Conservation (phyloP, 2,113 vertebrate genomes). For the Carlito syrichta region DNA sequence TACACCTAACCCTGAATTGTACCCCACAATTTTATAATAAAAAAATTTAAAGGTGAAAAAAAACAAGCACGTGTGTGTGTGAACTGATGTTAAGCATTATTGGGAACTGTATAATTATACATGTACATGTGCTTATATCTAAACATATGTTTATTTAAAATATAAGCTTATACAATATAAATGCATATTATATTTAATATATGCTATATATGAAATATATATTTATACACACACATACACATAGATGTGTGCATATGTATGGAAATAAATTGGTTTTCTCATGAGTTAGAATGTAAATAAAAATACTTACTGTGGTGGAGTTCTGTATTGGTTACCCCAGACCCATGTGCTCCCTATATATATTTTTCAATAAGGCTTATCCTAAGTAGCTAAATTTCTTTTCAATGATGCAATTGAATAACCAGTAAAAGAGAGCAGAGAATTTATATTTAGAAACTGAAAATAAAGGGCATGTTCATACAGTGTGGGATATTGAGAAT, state of each 20-base stretch:
- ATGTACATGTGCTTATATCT: background rate
- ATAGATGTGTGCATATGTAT: background rate
- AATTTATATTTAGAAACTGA: background rate
- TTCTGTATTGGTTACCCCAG: no score
- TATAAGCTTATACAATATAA: background rate
- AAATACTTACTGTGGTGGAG: no score
- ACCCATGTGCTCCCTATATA: no score
- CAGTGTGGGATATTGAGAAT: no score
- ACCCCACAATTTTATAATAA: no score
- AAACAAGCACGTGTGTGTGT: no score
- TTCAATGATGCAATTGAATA: background rate
- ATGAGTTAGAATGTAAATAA: no score
- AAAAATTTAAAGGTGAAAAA: no score
- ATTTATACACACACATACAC: background rate
- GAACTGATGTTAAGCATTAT: background rate
- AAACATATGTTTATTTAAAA: background rate
- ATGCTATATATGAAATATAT: background rate
- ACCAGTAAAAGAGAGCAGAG: background rate
- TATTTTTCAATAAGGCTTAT: background rate
- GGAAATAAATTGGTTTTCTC: no score
- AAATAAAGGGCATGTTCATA: accelerated
- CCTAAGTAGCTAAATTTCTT: background rate
- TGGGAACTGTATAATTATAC: background rate
- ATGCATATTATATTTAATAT: background rate
- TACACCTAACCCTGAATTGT: no score